Evolutionary conservation across 92 coral and sea anemone species (phyloP), one percentile per base, ranked within the genome.

Genomic region (Scolanthus callimorphus): DNA sequence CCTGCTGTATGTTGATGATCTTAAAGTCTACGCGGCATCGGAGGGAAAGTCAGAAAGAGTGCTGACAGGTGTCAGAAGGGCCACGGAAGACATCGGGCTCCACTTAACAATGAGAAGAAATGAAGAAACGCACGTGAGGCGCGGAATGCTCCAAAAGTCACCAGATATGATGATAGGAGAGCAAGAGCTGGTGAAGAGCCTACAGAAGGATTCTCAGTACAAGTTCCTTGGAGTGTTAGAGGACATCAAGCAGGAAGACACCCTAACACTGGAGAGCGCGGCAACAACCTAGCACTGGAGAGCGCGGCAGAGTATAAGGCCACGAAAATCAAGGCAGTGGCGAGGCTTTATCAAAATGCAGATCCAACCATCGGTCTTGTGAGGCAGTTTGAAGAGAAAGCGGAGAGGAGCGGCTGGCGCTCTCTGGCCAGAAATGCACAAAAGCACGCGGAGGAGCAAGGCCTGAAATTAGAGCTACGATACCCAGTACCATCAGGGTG

Each of bases 131-230:
- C n/a, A n/a, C n/a, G n/a, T n/a, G n/a, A n/a, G n/a, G n/a, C n/a
- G n/a, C n/a, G n/a, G n/a, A n/a, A n/a, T n/a, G n/a, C n/a, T n/a
- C n/a, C n/a, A n/a, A n/a, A n/a, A n/a, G n/a, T n/a, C n/a, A 20
- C 20, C 17, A 25, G 65, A 51, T 31, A 25, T 19, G 11, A 28
- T 3, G 24, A 39, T 2, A 17, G 65, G 23, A 46, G 15, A 47
- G 52, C 52, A 47, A 26, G 23, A 47, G 52, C 23, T 47, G 52
- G 23, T 47, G 19, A 47, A 47, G 52, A 47, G 52, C 52, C 23
- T 47, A 26, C 19, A 4, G 1, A 26, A 0, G 15, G 52, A 47
- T 47, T 47, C 52, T 0, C 52, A 47, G 52, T 47, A 47, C 0
- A 47, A 47, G 52, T 47, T 47, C 23, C 52, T 47, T 0, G 0